Conservation (phyloP, 1,140 invertebrate genomes). For the Centruroides sculpturatus region DNA sequence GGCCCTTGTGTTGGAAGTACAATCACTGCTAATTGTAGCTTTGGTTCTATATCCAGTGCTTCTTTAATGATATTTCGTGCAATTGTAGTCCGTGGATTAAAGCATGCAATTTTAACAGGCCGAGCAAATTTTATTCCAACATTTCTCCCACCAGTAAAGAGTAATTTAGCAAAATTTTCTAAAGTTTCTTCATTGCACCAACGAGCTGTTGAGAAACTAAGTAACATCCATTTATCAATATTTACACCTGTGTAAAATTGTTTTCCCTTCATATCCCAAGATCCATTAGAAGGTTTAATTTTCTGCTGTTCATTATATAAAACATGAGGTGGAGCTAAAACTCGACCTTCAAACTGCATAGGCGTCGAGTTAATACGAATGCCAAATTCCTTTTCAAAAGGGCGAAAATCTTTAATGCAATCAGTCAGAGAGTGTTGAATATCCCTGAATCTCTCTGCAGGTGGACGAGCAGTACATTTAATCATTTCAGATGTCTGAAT, state of each 20-base stretch:
- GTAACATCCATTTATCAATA: constrained; percentile 4
- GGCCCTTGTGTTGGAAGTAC: not conserved
- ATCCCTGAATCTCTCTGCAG: constrained; percentile 19
- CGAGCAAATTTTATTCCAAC: constrained; percentile 1
- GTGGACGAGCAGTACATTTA: constrained; percentile 20
- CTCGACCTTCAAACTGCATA: not conserved
- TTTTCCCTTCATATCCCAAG: constrained; percentile 9
- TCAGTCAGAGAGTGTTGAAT: not conserved
- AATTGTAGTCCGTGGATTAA: not conserved
- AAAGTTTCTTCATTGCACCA: not conserved
- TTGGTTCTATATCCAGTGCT: not conserved
- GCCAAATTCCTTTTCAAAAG: constrained; percentile 22
- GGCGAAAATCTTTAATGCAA: not conserved
- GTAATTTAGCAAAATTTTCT: not conserved
- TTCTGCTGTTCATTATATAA: not conserved
- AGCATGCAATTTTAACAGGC: not conserved
- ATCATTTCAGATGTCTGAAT: constrained; percentile 14
- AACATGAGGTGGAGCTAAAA: not conserved
- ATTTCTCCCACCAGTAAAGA: not conserved
- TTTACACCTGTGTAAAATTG: not conserved
- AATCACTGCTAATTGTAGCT: constrained; percentile 3
- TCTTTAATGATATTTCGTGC: not conserved
- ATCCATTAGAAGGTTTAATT: constrained; percentile 1
- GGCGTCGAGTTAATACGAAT: constrained; percentile 5
- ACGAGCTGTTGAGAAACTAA: not conserved